phyloP scores from a whole-genome alignment of 2,113 vertebrate genomes.

The Bucco capensis region DNA sequence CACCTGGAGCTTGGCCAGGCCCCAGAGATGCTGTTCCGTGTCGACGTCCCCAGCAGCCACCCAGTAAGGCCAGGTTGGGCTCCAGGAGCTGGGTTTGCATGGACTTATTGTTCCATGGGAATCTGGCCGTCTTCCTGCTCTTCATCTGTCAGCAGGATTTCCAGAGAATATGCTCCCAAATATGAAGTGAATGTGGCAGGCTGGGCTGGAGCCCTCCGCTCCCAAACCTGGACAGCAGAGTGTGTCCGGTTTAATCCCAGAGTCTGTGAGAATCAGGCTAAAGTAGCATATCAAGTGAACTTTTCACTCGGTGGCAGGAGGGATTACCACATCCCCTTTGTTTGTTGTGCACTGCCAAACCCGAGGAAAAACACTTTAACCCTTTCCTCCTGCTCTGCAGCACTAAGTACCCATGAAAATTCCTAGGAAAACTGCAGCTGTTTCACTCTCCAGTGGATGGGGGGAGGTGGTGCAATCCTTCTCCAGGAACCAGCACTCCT shows the following conservation, averaged over 20 bases:
- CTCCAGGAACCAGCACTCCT: neutral
- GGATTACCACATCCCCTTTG: slow-evolving; percentile 62
- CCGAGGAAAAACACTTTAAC: slow-evolving; percentile 62
- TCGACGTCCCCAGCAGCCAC: neutral
- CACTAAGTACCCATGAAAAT: slow-evolving; percentile 58
- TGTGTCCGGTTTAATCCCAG: slow-evolving; percentile 59
- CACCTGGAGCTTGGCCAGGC: neutral
- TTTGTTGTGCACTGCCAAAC: slow-evolving; percentile 39
- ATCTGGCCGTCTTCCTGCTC: slow-evolving; percentile 73
- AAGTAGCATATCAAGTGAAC: slow-evolving; percentile 64
- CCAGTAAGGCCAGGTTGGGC: slow-evolving; percentile 27
- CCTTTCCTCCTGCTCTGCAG: slow-evolving; percentile 32
- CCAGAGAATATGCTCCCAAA: slow-evolving; percentile 67
- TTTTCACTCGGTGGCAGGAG: slow-evolving; percentile 61
- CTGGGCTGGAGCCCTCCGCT: slow-evolving; percentile 55
- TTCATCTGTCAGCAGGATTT: slow-evolving; percentile 77
- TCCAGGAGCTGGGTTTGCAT: slow-evolving; percentile 42
- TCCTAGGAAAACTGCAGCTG: slow-evolving; percentile 62
- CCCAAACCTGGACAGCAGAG: slow-evolving; percentile 60
- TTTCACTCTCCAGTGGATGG: neutral
- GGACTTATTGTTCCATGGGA: slow-evolving; percentile 72
- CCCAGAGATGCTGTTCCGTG: neutral
- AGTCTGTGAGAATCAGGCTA: slow-evolving; percentile 57
- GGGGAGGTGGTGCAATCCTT: neutral
- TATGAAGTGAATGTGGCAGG: slow-evolving; percentile 72